Conservation (phyloP, 2,888 invertebrate species). For the Thysanoteuthis rhombus region DNA sequence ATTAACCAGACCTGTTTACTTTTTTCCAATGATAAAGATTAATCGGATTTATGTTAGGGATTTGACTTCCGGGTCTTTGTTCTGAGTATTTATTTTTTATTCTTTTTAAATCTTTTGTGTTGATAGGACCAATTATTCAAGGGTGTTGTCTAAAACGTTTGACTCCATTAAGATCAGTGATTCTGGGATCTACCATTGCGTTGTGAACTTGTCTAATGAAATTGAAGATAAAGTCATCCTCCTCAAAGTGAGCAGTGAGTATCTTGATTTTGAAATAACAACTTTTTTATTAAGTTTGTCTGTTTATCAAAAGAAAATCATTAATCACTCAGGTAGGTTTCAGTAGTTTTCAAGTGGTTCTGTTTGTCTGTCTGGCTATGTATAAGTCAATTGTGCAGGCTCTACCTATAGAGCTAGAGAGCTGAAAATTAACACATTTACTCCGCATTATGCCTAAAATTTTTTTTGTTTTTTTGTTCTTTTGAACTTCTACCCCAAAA, state of each 20-base stretch:
- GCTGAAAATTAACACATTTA: too few relatives aligned
- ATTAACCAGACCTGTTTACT: too few relatives aligned
- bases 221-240: neutral
- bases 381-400: too few relatives aligned
- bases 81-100: neutral
- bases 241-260: constrained; percentile 22
- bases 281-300: too few relatives aligned
- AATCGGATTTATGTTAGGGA: neutral
- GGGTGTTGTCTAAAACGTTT: neutral
- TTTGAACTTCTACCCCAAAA: too few relatives aligned
- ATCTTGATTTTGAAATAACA: too few relatives aligned
- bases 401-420: too few relatives aligned
- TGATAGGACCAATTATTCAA: constrained; percentile 29
- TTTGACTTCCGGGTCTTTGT: neutral
- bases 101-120: neutral
- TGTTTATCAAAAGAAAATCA: too few relatives aligned
- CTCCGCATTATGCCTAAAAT: too few relatives aligned
- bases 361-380: too few relatives aligned
- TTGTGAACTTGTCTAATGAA: neutral
- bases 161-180: neutral
- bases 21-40: neutral
- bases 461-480: neutral
- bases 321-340: too few relatives aligned
- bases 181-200: neutral
- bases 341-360: too few relatives aligned